Conservation (phyloP, 2,797 vertebrate genomes). For the Sandelia bainsii region DNA sequence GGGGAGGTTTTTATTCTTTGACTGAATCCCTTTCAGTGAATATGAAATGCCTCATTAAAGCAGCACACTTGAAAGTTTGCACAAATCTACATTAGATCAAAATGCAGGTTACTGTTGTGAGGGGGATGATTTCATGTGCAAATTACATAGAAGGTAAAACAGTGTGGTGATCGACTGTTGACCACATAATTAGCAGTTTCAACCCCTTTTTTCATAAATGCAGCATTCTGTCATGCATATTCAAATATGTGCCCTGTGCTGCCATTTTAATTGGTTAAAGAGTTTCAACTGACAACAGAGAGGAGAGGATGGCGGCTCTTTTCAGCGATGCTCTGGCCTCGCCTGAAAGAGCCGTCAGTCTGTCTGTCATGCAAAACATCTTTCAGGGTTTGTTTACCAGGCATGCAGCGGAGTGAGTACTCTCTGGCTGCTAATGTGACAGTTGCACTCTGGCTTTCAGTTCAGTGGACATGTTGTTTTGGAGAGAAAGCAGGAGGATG, state of each 20-base stretch:
- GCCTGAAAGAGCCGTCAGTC: slow-evolving; percentile 73
- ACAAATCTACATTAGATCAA: slow-evolving; percentile 66
- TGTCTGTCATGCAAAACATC: slow-evolving; percentile 76
- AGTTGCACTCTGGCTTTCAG: slow-evolving; percentile 83
- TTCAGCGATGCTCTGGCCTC: slow-evolving; percentile 51
- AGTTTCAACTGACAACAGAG: slow-evolving; percentile 76
- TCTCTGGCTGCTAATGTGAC: slow-evolving; percentile 81
- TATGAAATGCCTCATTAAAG: slow-evolving; percentile 80
- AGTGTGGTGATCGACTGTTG: slow-evolving; percentile 67
- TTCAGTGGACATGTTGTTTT: slow-evolving; percentile 82
- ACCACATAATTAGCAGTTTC: slow-evolving; percentile 78
- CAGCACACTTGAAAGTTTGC: slow-evolving; percentile 75
- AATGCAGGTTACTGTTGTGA: slow-evolving; percentile 72
- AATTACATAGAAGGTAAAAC: slow-evolving; percentile 74
- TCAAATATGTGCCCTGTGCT: slow-evolving; percentile 74
- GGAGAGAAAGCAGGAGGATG: slow-evolving; percentile 80
- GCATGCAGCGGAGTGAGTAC: slow-evolving; percentile 59
- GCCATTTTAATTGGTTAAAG: slow-evolving; percentile 83
- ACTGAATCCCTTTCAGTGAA: slow-evolving; percentile 63
- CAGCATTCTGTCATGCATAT: slow-evolving; percentile 79
- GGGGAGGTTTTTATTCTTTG: slow-evolving; percentile 59
- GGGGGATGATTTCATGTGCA: slow-evolving; percentile 72
- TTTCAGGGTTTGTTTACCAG: slow-evolving; percentile 78
- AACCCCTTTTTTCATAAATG: slow-evolving; percentile 52
- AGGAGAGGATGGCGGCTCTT: slow-evolving; percentile 41